Conservation (phyloP, 1,140 invertebrate genomes). For the Brachionus koreanus region DNA sequence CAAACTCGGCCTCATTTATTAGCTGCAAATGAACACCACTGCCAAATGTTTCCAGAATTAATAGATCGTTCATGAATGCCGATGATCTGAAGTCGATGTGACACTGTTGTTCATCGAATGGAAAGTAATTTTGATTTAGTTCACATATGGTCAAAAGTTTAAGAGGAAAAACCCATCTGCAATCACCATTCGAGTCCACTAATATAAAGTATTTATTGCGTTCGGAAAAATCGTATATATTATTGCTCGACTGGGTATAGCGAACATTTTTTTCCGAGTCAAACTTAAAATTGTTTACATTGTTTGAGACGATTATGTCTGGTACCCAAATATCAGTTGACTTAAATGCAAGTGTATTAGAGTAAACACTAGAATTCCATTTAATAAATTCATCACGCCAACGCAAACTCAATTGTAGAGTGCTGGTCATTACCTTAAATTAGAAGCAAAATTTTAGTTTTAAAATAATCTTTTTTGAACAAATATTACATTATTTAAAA, state of each 20-base stretch:
- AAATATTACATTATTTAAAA: no score
- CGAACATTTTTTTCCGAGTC: neutral
- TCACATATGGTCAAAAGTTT: constrained; percentile 26
- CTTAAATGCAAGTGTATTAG: neutral
- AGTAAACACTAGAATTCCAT: constrained; percentile 40
- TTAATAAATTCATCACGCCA: constrained; percentile 30
- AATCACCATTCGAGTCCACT: neutral
- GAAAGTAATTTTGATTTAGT: constrained; percentile 24
- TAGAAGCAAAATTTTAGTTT: neutral
- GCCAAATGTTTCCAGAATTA: constrained; percentile 4
- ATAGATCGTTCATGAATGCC: neutral
- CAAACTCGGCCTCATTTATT: constrained; percentile 23
- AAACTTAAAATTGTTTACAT: constrained; percentile 22
- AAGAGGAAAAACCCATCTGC: constrained; percentile 28
- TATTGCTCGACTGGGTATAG: neutral
- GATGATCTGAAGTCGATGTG: constrained; percentile 28
- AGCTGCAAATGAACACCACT: neutral
- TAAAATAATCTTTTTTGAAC: no score
- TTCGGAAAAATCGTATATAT: constrained; percentile 31
- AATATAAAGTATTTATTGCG: neutral
- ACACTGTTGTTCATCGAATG: constrained; percentile 29
- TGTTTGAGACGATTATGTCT: constrained; percentile 9
- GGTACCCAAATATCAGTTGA: constrained; percentile 24
- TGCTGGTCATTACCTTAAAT: constrained; percentile 30
- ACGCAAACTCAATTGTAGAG: neutral